Conservation (phyloP, 2,113 vertebrate genomes). For the Chionis minor region DNA sequence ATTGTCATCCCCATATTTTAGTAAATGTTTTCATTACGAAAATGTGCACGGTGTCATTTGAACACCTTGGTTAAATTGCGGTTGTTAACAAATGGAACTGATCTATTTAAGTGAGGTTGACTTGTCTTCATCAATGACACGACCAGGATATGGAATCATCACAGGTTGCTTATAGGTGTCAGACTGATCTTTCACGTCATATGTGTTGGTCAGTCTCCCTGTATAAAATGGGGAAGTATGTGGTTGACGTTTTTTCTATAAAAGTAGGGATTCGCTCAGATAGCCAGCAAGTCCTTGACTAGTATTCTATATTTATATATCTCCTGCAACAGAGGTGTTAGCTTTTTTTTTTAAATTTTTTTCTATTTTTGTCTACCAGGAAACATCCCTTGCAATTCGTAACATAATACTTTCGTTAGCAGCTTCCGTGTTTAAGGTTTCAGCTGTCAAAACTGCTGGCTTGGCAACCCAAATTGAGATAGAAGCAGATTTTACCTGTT, state of each 20-base stretch:
- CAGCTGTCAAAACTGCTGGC: conserved; percentile 50
- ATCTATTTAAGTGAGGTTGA: background rate
- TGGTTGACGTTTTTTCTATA: background rate
- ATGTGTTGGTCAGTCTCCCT: background rate
- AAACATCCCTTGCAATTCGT: conserved; percentile 7
- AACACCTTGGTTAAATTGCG: background rate
- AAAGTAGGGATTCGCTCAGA: background rate
- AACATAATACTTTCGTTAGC: conserved; percentile 7
- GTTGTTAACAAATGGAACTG: background rate
- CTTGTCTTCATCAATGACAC: background rate
- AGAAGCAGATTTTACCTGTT: conserved; percentile 74
- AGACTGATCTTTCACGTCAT: background rate
- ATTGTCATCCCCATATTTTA: background rate
- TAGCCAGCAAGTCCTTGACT: background rate
- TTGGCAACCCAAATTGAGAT: conserved; percentile 18
- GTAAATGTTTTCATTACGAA: conserved; percentile 37
- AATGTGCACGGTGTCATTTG: conserved; percentile 17
- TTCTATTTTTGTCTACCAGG: background rate
- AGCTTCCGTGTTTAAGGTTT: conserved; percentile 59
- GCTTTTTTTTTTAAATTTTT: background rate
- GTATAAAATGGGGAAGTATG: background rate
- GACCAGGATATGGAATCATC: background rate
- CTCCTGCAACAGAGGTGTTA: background rate
- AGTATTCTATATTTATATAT: background rate
- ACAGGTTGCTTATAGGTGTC: background rate